Base-by-base conservation (phyloP, 2,113 vertebrate genomes). In the Misgurnus mizolepis region DNA sequence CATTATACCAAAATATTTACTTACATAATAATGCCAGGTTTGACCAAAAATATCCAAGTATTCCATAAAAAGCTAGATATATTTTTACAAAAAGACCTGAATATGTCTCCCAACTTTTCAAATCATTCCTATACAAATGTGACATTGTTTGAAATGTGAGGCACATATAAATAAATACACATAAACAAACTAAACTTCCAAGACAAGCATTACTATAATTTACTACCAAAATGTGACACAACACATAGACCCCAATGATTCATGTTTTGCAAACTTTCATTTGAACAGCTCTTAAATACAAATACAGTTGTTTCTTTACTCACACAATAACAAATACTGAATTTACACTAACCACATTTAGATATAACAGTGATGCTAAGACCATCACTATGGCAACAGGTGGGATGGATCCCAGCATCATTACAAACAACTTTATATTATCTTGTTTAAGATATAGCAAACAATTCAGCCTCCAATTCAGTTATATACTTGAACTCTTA, bases 311-410 rank as follows among this genome's bases (percentile, higher is more conserved):
- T 22, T 49, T 49, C 0, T 68, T 49, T 14, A 50, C 5, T 4
- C n/a, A 45, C 1, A 67, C 7, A 3, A 67, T 45, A 67, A 53
- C 12, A 53, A 14, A 53, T 14, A 53, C 15, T 53, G 14, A 5
- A 12, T 53, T 53, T 15, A 53, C 50, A 53, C 4, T 58, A n/a
- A 17, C 14, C 17, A 58, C 9, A 11, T 11, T 50, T 9, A 7
- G 2, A 58, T 18, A 58, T 18, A 18, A 14, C 34, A 17, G 39
- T 74, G 40, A n/a, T 27, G 71, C 71, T 74, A 5, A 74, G 12
- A n/a, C 18, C 61, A 67, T 80, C 79, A 73, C 79, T 80, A 80
- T 80, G 79, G 70, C 70, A 80, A 80, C 79, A 34, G 49, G 60
- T 65, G 43, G 40, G 40, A 60, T 34, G 27, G 27, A 9, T 62